Conservation (phyloP, 2,797 vertebrate species). For the Sebastes diaconus region DNA sequence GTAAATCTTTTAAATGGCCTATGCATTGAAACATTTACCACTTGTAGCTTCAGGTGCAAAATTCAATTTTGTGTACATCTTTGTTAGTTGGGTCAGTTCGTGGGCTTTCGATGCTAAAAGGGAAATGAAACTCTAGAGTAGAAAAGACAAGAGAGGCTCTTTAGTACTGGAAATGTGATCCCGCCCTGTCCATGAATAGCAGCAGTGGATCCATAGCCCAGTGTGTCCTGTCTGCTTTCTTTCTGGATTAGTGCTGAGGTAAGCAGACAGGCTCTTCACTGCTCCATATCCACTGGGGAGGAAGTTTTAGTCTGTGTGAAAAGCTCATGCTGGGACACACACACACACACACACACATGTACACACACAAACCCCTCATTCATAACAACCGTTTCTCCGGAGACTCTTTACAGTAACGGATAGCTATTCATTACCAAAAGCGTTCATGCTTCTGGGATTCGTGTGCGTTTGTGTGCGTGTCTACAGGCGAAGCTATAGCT, state of each 20-base stretch:
- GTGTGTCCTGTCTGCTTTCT: conserved; percentile 33
- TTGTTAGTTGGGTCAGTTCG: not conserved
- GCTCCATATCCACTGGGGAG: conserved; percentile 50
- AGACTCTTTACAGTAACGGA: conserved; percentile 64
- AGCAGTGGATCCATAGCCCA: conserved; percentile 43
- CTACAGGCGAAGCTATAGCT: conserved; percentile 1
- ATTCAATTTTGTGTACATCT: not conserved
- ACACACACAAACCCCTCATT: conserved; percentile 38
- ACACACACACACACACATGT: conserved; percentile 9
- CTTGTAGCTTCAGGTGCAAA: not conserved
- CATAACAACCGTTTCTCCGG: conserved; percentile 53
- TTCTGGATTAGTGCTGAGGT: conserved; percentile 65
- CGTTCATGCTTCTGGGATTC: conserved; percentile 57
- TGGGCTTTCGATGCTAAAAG: not conserved
- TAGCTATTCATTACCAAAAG: conserved; percentile 71
- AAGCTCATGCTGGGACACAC: conserved; percentile 38
- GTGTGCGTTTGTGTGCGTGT: conserved; percentile 1
- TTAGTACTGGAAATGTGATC: conserved; percentile 49
- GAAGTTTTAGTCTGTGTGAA: conserved; percentile 51
- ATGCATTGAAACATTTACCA: not conserved
- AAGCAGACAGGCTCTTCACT: conserved; percentile 59
- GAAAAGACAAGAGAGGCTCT: conserved; percentile 23
- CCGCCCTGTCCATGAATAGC: conserved; percentile 56
- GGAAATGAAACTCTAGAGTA: not conserved
- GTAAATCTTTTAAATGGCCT: not conserved